phyloP scores from a whole-genome alignment of 2,888 invertebrate species.

The Athalia circularis region DNA sequence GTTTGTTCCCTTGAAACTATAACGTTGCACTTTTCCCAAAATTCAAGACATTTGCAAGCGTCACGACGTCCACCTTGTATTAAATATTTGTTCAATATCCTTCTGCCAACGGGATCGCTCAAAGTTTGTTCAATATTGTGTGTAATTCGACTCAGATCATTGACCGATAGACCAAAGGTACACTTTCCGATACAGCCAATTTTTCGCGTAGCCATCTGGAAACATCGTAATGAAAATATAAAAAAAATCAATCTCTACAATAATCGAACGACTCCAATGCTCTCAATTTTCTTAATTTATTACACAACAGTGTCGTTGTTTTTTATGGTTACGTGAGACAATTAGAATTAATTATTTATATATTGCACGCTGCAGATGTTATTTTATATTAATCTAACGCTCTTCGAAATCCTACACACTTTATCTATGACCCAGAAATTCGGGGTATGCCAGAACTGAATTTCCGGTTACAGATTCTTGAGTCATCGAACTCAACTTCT shows the following conservation, averaged over 20 bases:
- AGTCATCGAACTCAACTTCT: neutral
- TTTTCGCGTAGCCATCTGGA: slow-evolving; percentile 32
- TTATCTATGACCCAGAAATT: neutral
- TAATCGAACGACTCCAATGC: neutral
- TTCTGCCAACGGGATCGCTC: slow-evolving; percentile 54
- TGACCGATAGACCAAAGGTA: slow-evolving; percentile 59
- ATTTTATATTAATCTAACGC: too few species aligned
- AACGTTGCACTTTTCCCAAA: slow-evolving; percentile 60
- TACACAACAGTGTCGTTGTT: neutral
- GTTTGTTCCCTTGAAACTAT: slow-evolving; percentile 52
- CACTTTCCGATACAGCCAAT: slow-evolving; percentile 67
- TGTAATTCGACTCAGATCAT: slow-evolving; percentile 63
- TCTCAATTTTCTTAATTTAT: too few species aligned
- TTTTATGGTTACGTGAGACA: neutral
- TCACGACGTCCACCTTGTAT: slow-evolving; percentile 52
- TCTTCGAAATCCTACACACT: neutral
- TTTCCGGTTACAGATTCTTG: too few species aligned
- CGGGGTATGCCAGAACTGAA: neutral
- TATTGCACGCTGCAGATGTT: neutral
- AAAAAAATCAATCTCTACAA: neutral
- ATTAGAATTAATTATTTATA: neutral
- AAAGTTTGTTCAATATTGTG: slow-evolving; percentile 62
- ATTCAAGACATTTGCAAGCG: slow-evolving; percentile 59
- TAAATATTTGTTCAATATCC: slow-evolving; percentile 62
- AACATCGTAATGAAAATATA: neutral